Conservation (phyloP, 2,888 invertebrate species). For the Rhagonycha fulva region DNA sequence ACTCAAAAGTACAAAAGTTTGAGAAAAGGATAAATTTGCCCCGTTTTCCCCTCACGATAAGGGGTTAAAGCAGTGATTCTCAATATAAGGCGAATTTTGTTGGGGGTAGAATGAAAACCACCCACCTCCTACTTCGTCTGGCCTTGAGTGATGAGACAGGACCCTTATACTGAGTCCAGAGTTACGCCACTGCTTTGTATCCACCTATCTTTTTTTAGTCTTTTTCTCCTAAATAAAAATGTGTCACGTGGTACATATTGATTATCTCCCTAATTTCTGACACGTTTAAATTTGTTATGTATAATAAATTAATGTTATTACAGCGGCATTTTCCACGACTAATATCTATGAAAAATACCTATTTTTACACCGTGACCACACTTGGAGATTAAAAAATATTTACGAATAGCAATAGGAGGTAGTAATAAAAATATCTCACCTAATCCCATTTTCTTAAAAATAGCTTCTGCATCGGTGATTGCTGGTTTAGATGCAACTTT, state of each 20-base stretch:
- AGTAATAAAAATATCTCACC: slow-evolving; percentile 58
- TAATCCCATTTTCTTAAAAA: slow-evolving; percentile 73
- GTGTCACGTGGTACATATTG: background rate
- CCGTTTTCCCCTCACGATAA: background rate
- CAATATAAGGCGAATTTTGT: background rate
- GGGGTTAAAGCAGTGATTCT: background rate
- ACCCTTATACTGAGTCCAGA: background rate
- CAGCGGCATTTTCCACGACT: background rate
- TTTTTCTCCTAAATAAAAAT: background rate
- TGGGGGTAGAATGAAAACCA: background rate
- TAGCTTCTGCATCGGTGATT: slow-evolving; percentile 68
- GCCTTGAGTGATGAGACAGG: background rate
- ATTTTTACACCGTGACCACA: background rate
- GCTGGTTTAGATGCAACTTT: slow-evolving; percentile 51
- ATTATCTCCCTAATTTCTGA: background rate
- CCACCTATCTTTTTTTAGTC: background rate
- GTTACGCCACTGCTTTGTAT: background rate
- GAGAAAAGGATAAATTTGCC: background rate
- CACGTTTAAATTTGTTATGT: background rate
- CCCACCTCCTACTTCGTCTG: background rate
- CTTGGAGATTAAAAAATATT: background rate
- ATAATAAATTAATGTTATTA: background rate
- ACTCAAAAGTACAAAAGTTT: background rate
- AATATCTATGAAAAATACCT: background rate
- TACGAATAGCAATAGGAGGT: background rate